Evolutionary conservation across 2,888 invertebrate species (phyloP), one percentile per base, ranked within the genome.

Genomic region (Melipona bicolor): DNA sequence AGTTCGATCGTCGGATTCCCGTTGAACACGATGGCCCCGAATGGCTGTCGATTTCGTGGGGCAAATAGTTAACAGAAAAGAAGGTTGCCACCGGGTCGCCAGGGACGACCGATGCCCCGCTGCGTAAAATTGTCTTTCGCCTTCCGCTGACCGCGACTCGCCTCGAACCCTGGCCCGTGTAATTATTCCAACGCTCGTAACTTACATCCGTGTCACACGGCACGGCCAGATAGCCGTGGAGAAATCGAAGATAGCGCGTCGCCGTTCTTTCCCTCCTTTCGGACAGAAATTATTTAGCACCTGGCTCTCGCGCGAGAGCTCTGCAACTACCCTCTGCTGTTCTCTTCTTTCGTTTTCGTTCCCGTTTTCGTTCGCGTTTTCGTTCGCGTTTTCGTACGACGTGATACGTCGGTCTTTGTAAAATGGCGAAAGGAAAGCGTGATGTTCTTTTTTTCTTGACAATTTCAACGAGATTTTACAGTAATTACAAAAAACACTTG

Each of bases 71-170:
- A 80, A 69, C 83, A 92, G 92, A 91, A 92, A 93, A 91, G 87
- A 82, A 89, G 92, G 90, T 87, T 91, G 90, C 92, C 88, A 90
- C 91, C 87, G 87, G 86, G 86, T 85, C 86, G 88, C 86, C 87
- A 88, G 83, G 84, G 83, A 84, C 84, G 77, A 49, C 74, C 74
- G 86, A 72, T 88, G 87, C 89, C 94, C 94, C 91, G 94, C 94
- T 94, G 94, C 91, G 94, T 93, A 93, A 94, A 94, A 94, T 94
- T 94, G 94, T 94, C 94, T 94, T 94, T 94, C 93, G 94, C 94
- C 94, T 94, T 93, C 87, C 92, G 91, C 85, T 91, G 91, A 92
- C 92, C 93, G 91, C 93, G 92, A 88, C 88, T 88, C 87, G 86
- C 88, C 80, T 87, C 89, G 84, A 88, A 87, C 32, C 88, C 90